Percentiles rank a stretch among this genome's conserved stretches.
Evolutionary conservation across 2,797 vertebrate genomes (phyloP).

Genomic region (Danio jaintianensis): DNA sequence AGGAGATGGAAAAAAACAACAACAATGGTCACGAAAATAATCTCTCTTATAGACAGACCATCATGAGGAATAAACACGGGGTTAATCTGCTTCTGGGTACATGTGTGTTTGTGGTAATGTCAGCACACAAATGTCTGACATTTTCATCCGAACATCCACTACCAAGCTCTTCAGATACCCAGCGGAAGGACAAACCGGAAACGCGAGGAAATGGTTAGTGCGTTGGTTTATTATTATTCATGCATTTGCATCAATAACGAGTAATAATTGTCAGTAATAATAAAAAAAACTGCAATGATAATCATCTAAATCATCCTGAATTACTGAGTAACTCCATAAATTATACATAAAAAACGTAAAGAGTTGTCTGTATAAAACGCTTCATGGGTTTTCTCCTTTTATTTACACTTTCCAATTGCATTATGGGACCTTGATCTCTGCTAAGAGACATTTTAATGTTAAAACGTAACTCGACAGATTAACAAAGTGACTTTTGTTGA

Average conservation of each 20-base stretch:
- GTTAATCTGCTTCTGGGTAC: neutral
- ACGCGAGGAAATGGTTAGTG: neutral
- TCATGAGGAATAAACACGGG: neutral
- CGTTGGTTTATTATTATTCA: neutral
- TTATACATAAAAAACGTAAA: neutral
- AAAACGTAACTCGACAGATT: too few relatives aligned
- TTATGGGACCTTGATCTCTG: too few relatives aligned
- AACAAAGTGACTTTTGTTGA: too few relatives aligned
- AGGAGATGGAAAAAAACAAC: neutral
- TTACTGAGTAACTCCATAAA: neutral
- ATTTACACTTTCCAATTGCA: too few relatives aligned
- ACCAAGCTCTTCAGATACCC: neutral
- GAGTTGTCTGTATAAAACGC: too few relatives aligned
- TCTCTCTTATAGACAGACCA: neutral
- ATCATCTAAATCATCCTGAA: too few relatives aligned
- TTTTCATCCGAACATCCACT: neutral
- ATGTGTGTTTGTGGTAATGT: constrained; percentile 4
- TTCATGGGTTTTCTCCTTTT: too few relatives aligned
- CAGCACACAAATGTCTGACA: neutral
- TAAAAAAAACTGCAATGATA: neutral
- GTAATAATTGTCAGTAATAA: neutral
- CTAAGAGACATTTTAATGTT: too few relatives aligned
- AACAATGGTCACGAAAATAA: neutral
- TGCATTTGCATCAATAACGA: neutral
- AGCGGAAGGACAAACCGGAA: neutral